A percentile compares a stretch with the other conserved stretches of the same genome.
These are phyloP conservation scores for Phrynosoma platyrhinos DNA, from an alignment of 2,113 vertebrate species.

Conservation along the genomic window DNA sequence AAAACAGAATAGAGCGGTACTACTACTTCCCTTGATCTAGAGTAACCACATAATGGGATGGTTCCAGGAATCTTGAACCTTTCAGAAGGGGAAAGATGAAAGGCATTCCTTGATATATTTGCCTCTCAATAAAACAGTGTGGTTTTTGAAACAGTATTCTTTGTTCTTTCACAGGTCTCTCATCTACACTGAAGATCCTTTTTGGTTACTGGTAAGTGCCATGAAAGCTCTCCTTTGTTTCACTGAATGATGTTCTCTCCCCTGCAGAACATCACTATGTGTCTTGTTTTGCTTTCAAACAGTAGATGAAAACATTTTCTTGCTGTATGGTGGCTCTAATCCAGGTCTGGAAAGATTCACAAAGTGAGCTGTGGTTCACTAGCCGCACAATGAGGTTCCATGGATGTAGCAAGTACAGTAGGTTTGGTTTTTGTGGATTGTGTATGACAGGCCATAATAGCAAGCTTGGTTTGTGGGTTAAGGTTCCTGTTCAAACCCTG, in stretches of 20 bases:
- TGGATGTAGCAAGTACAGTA: too few relatives aligned
- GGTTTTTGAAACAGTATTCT: neutral
- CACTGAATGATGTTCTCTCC: rapidly evolving
- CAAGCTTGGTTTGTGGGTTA: too few relatives aligned
- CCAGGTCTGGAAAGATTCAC: neutral
- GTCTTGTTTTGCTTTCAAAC: neutral
- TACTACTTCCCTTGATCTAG: too few relatives aligned
- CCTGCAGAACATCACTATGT: neutral
- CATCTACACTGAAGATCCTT: constrained; percentile 35
- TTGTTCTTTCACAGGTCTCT: constrained; percentile 50
- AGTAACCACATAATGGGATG: neutral
- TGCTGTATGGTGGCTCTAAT: neutral
- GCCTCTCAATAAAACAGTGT: neutral
- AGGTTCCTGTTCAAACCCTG: too few relatives aligned
- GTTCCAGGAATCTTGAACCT: neutral
- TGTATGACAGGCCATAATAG: too few relatives aligned
- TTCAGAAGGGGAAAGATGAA: too few relatives aligned
- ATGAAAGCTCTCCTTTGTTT: rapidly evolving
- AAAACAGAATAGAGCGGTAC: too few relatives aligned
- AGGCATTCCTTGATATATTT: too few relatives aligned
- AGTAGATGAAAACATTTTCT: neutral
- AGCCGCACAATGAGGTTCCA: too few relatives aligned
- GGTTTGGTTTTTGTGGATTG: too few relatives aligned
- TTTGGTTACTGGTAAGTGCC: constrained; percentile 64
- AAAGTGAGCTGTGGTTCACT: too few relatives aligned